phyloP scores from a whole-genome alignment of 2,113 vertebrate genomes.

The Xyrauchen texanus region DNA sequence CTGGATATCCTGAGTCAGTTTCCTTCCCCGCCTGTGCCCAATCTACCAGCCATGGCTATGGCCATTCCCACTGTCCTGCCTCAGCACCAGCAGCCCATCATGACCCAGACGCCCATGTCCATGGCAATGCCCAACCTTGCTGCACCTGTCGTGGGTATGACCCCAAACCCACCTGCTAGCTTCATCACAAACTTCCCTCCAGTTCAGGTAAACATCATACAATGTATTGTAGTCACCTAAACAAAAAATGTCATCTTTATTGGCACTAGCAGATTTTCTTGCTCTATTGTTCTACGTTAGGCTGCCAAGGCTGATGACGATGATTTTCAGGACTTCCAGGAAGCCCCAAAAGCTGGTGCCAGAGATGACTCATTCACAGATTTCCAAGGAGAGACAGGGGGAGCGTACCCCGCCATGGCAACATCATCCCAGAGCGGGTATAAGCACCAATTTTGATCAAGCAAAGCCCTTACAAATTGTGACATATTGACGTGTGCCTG shows the following conservation, averaged over 20 bases:
- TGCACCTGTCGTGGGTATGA: conserved; percentile 62
- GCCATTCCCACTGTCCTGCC: conserved; percentile 78
- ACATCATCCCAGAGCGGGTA: conserved; percentile 84
- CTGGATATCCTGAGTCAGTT: conserved; percentile 91
- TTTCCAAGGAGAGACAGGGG: conserved; percentile 83
- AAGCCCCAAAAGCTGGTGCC: conserved; percentile 86
- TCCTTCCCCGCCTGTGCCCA: conserved; percentile 89
- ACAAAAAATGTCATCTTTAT: neutral
- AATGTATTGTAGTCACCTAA: neutral
- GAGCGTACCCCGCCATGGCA: conserved; percentile 71
- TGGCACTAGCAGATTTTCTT: neutral
- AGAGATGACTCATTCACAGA: conserved; percentile 87
- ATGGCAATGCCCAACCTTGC: conserved; percentile 78
- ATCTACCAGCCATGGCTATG: conserved; percentile 83
- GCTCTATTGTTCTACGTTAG: conserved; percentile 59
- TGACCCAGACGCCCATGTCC: conserved; percentile 75
- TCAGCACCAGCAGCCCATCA: conserved; percentile 76
- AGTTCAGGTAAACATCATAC: conserved; percentile 63
- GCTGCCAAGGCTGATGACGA: conserved; percentile 88
- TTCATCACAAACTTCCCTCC: conserved; percentile 79
- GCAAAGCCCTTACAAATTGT: too few species aligned
- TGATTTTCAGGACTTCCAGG: conserved; percentile 98
- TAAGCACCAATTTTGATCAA: neutral
- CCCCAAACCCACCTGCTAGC: conserved; percentile 59
- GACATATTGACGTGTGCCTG: neutral